These are phyloP conservation scores for Drosophila pseudotakahashii DNA, from an alignment of 2,888 invertebrate genomes.

Conservation along the genomic window DNA sequence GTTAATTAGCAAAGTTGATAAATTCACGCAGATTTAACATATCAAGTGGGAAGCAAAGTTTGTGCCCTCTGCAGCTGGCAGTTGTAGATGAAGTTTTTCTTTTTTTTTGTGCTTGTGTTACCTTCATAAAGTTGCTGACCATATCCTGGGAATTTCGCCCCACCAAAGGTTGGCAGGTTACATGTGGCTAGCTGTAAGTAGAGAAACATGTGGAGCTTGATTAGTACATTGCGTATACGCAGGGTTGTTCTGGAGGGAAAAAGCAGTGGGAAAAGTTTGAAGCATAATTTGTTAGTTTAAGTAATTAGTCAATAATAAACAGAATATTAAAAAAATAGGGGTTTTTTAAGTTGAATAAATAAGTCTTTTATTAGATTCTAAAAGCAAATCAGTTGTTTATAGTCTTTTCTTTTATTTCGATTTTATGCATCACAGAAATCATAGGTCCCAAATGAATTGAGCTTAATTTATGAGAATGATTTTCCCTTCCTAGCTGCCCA, in stretches of 20 bases:
- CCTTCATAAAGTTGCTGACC: constrained; percentile 13
- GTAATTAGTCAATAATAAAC: not conserved
- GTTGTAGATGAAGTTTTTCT: constrained; percentile 22
- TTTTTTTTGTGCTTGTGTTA: constrained; percentile 4
- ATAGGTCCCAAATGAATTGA: not conserved
- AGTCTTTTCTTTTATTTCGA: not conserved
- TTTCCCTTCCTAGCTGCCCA: not conserved
- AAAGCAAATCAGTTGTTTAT: not conserved
- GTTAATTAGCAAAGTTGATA: constrained; percentile 70
- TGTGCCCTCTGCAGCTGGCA: not conserved
- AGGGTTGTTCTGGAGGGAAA: not conserved
- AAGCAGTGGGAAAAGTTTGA: not conserved
- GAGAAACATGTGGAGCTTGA: not conserved
- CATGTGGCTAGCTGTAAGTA: constrained; percentile 16
- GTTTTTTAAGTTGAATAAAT: no score
- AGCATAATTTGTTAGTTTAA: not conserved
- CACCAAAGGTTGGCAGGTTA: not conserved
- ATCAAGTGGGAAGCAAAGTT: constrained; percentile 33
- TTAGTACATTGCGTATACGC: constrained; percentile 5
- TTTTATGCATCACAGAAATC: no score
- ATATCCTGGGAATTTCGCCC: constrained; percentile 7
- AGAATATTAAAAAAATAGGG: no score
- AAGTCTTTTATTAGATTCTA: no score
- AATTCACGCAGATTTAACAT: constrained; percentile 50
- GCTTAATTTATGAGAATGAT: constrained; percentile 3